Base-by-base conservation (phyloP, 2,797 vertebrate species). In the Odontamblyopus rebecca region DNA sequence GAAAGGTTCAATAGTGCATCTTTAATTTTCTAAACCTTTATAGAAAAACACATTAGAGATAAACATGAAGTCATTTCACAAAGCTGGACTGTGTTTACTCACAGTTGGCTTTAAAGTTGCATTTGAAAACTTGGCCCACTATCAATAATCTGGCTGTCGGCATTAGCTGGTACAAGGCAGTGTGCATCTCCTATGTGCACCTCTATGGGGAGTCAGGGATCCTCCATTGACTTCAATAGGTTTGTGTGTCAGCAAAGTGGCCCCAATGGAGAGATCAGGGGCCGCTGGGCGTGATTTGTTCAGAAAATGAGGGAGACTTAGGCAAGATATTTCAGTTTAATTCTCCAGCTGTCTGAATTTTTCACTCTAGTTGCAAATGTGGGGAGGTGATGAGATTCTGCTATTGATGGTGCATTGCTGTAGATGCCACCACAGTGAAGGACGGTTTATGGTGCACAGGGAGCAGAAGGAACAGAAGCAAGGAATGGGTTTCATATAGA, bases 241-340 rank as follows among this genome's bases (percentile, higher is more conserved):
- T 80, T 81, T 70, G 64, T n/a, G 9, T 68, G 72, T 62, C 78
- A 53, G 66, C 79, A 69, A 76, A 78, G 79, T 74, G 75, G 79
- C 82, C 88, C 83, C 85, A 48, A 29, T 2, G 70, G 86, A 70
- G 81, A 73, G 83, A 87, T 90, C 78, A 86, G 82, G 75, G 53
- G 75, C 77, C 63, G 78, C 71, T 68, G 76, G 77, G 74, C 63
- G 76, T 64, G 71, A 88, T 88, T 82, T 85, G 72, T 79, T 72
- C 70, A 23, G 71, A 75, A 81, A 87, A 89, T 71, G 77, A 75
- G 65, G 51, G 76, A 11, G 78, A 84, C 83, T 86, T 80, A 75
- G 73, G 72, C 73, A 65, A 70, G 67, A 82, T 83, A 72, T 84
- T 87, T 83, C 73, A 54, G 50, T 82, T 80, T 77, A 83, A 86